These are phyloP conservation scores for Cepaea nemoralis DNA, from an alignment of 1,140 invertebrate genomes.

Conservation along the genomic window DNA sequence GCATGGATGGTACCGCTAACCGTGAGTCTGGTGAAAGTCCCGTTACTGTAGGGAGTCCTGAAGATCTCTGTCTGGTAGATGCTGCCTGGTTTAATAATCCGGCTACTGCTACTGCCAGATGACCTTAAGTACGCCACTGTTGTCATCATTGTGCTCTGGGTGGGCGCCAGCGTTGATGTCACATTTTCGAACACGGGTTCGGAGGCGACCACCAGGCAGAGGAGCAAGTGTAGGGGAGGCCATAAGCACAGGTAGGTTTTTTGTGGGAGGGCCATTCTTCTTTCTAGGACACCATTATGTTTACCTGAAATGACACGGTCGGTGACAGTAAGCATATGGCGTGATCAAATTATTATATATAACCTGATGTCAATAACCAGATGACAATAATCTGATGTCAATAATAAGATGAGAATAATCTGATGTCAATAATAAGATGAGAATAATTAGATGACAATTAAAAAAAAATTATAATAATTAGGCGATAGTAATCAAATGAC, in stretches of 20 bases:
- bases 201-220: neutral
- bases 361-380: no score
- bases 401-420: no score
- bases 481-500: no score
- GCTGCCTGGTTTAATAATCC: neutral
- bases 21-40: neutral
- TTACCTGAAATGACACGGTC: neutral
- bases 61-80: neutral
- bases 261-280: neutral
- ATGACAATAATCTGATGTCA: no score
- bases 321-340: no score
- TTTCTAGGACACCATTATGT: constrained; percentile 2
- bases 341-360: no score
- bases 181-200: neutral
- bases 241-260: neutral
- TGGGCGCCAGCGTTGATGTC: neutral
- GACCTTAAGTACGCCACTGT: neutral
- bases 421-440: no score
- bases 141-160: neutral
- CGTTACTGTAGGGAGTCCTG: neutral
- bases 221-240: neutral
- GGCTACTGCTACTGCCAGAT: neutral
- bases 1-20: neutral
- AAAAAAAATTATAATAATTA: no score
- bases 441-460: no score